Conservation (phyloP, 2,113 vertebrate species). For the Mola mola region DNA sequence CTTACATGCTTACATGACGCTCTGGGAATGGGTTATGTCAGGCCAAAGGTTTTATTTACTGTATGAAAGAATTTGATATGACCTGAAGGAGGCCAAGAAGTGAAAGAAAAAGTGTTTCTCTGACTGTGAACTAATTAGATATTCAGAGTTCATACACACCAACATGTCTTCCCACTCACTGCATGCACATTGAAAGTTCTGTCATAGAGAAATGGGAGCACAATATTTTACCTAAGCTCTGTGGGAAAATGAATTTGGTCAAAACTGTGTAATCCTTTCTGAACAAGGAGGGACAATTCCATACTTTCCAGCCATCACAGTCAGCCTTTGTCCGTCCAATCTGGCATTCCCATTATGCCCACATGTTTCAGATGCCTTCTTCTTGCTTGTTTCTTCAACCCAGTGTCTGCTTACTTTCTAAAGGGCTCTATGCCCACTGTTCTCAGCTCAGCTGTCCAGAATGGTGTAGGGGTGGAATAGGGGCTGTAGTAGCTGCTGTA, state of each 20-base stretch:
- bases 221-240: slow-evolving; percentile 75
- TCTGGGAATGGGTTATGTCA: slow-evolving; percentile 24
- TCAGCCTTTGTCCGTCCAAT: slow-evolving; percentile 79
- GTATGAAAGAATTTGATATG: slow-evolving; percentile 20
- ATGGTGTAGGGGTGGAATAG: slow-evolving; percentile 79
- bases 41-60: slow-evolving; percentile 20
- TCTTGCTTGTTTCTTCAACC: slow-evolving; percentile 99
- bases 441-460: slow-evolving; percentile 77
- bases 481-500: too few relatives aligned
- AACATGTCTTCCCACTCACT: slow-evolving; percentile 70
- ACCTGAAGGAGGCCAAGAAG: slow-evolving; percentile 18
- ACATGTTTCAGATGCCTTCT: slow-evolving; percentile 91
- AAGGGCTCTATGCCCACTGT: slow-evolving; percentile 84
- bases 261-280: slow-evolving; percentile 75
- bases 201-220: slow-evolving; percentile 76
- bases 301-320: slow-evolving; percentile 83
- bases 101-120: slow-evolving; percentile 34
- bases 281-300: slow-evolving; percentile 71
- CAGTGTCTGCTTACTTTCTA: slow-evolving; percentile 95
- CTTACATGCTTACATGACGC: slow-evolving; percentile 29
- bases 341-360: slow-evolving; percentile 93
- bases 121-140: slow-evolving; percentile 63
- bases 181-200: slow-evolving; percentile 74
- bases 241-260: slow-evolving; percentile 85
- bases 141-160: slow-evolving; percentile 68